Base-by-base conservation (phyloP, 2,113 vertebrate species). In the Platichthys flesus region DNA sequence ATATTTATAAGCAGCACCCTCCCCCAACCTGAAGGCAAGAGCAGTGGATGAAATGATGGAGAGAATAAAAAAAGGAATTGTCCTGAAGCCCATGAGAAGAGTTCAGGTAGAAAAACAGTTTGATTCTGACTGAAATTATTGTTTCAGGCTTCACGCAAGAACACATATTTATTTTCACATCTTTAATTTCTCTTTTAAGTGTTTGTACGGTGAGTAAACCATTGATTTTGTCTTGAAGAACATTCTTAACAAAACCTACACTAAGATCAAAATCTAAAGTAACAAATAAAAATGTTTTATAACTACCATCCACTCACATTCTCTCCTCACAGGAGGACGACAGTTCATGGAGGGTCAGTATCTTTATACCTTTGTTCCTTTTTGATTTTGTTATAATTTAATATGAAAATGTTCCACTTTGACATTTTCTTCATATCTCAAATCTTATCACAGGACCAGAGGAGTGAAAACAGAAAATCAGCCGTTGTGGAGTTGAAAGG, bases 41-140 rank as follows among this genome's bases (percentile, higher is more conserved):
- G 96, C 96, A 0, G 91, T 96, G 86, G 89, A 95, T 82, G 95
- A 96, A 83, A 97, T 97, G 96, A 96, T 96, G 94, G 94, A 93
- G 40, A 82, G 96, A 76, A 96, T 96, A 59, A 94, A 91, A 82
- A 94, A 74, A 6, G 96, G 96, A 2, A 94, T 96, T 42, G 5
- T 93, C 37, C 89, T 96, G 71, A 91, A 90, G 40, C 92, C 95
- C 0, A 31, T 83, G 0, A 71, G 59, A 61, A 88, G 20, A 59
- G 31, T 68, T 55, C 91, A 92, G 88, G 94, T 95, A 71, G 7
- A 37, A 23, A 47, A 23, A 47, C 6, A 45, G 28, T 15, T 37
- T 9, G 35, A 31, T 31, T 31, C 0, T 37, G 35, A 37, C 8
- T 37, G 35, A 37, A 35, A 37, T 37, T 0, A 37, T 2, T 37